Conservation (phyloP, 2,797 vertebrate genomes). For the Decapterus maruadsi region DNA sequence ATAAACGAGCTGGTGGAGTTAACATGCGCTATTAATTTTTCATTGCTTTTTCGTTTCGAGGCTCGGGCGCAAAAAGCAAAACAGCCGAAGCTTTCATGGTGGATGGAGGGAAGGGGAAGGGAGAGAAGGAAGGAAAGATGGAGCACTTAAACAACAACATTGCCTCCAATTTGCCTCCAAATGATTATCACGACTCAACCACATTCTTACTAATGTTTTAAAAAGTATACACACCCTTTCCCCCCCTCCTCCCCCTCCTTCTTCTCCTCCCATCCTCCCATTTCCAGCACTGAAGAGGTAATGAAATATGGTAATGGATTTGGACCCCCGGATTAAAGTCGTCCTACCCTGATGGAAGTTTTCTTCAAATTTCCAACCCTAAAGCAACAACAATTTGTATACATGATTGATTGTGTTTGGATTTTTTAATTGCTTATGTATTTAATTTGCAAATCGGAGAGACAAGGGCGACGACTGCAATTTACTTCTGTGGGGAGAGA, state of each 20-base stretch:
- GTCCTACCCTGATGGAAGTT: constrained; percentile 83
- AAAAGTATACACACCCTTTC: constrained; percentile 62
- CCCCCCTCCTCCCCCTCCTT: neutral
- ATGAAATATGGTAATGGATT: constrained; percentile 84
- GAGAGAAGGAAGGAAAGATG: constrained; percentile 32
- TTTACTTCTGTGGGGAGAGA: constrained; percentile 61
- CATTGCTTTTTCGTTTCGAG: constrained; percentile 82
- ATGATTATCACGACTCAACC: constrained; percentile 76
- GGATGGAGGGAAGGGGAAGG: constrained; percentile 56
- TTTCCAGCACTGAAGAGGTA: constrained; percentile 77
- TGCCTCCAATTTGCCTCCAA: constrained; percentile 74
- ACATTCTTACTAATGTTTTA: constrained; percentile 76
- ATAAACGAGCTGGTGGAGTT: constrained; percentile 85
- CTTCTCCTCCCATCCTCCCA: constrained; percentile 48
- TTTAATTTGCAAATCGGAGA: constrained; percentile 84
- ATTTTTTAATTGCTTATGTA: constrained; percentile 84
- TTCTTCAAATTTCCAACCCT: constrained; percentile 81
- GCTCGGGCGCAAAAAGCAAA: constrained; percentile 73
- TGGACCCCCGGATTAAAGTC: constrained; percentile 82
- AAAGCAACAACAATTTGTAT: constrained; percentile 85
- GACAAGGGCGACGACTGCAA: constrained; percentile 66
- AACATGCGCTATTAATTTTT: constrained; percentile 87
- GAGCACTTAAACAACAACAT: constrained; percentile 67
- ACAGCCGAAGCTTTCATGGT: constrained; percentile 67
- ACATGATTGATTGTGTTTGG: constrained; percentile 86